Conservation (phyloP, 2,113 vertebrate genomes). For the Bungarus multicinctus region DNA sequence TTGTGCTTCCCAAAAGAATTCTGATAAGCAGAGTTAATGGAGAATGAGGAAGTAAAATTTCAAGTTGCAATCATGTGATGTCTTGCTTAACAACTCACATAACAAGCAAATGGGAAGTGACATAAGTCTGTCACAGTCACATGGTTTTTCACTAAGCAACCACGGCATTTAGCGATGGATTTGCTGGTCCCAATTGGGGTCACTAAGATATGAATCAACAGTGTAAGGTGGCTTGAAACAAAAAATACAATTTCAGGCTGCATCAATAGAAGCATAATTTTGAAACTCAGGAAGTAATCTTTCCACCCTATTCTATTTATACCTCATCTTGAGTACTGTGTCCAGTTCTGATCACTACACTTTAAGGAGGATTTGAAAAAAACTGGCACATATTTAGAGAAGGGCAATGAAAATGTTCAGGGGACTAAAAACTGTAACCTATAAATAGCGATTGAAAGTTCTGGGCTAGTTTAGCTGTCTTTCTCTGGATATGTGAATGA, state of each 20-base stretch:
- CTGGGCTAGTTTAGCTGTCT: not conserved
- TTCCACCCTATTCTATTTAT: not conserved
- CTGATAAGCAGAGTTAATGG: not conserved
- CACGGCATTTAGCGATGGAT: not conserved
- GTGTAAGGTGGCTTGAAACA: not conserved
- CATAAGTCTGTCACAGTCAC: not conserved
- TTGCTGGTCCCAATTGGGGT: not conserved
- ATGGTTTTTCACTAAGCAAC: not conserved
- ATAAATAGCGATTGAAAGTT: not conserved
- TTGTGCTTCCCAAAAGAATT: not conserved
- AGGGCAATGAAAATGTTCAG: not conserved
- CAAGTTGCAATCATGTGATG: not conserved
- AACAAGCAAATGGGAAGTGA: not conserved
- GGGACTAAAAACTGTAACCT: not conserved
- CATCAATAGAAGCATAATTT: not conserved
- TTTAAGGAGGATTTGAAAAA: not conserved
- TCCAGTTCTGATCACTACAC: not conserved
- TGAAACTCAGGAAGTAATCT: not conserved
- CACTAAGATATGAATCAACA: not conserved
- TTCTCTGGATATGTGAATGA: not conserved
- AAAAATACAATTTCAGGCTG: not conserved
- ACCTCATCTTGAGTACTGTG: not conserved
- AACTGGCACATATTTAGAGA: not conserved
- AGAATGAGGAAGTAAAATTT: not conserved
- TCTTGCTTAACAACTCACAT: not conserved